Conservation (phyloP, 92 coral and sea anemone genomes). For the Parazoanthus swiftii region DNA sequence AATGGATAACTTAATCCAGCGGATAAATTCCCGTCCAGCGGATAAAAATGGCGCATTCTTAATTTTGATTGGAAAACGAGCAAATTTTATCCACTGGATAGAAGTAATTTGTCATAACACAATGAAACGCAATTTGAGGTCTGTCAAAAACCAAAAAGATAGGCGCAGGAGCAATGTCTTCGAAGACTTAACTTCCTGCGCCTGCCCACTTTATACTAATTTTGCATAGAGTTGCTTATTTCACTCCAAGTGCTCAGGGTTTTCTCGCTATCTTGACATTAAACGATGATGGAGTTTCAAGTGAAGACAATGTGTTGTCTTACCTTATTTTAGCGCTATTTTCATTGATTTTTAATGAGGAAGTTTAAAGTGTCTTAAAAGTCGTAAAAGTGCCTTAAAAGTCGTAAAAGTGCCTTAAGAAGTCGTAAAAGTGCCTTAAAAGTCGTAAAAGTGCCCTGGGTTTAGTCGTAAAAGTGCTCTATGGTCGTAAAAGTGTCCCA, state of each 20-base stretch:
- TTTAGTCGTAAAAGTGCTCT: neutral
- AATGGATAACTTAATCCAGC: too few species aligned
- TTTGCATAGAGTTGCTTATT: neutral
- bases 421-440: neutral
- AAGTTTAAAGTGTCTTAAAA: neutral
- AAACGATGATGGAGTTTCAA: neutral
- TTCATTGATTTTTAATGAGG: neutral
- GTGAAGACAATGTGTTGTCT: neutral
- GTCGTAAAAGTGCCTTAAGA: slow-evolving; percentile 17
- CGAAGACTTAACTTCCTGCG: neutral
- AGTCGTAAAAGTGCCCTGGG: too few species aligned
- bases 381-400: slow-evolving; percentile 5
- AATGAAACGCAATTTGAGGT: neutral
- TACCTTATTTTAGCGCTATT: neutral
- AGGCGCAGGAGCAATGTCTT: slow-evolving; percentile 2
- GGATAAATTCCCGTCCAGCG: too few species aligned
- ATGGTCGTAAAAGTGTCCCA: slow-evolving; percentile 1
- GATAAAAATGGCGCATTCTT: too few species aligned
- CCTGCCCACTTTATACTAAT: neutral
- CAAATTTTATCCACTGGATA: too few species aligned
- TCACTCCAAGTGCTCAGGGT: neutral
- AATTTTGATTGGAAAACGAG: too few species aligned
- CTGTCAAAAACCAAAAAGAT: neutral
- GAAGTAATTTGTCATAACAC: neutral
- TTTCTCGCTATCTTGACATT: neutral